These are phyloP conservation scores for Branchipolynoe longqiensis DNA, from an alignment of 2,888 invertebrate genomes.

Conservation along the genomic window DNA sequence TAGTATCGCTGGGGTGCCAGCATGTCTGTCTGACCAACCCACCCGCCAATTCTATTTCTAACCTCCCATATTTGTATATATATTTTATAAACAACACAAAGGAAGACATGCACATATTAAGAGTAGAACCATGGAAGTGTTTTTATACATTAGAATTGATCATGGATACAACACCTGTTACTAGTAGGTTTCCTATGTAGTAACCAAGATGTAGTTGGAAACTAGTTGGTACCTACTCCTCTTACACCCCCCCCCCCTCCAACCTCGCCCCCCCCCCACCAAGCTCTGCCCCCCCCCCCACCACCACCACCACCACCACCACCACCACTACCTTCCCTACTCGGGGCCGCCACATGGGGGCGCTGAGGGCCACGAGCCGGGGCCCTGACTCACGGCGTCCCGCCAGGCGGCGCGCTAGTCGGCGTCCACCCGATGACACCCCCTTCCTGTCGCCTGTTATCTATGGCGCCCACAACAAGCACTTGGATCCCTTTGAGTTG, in stretches of 20 bases:
- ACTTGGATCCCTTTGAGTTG: slow-evolving; percentile 39
- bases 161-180: too few relatives aligned
- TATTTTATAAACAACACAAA: too few relatives aligned
- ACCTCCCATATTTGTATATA: too few relatives aligned
- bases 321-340: neutral
- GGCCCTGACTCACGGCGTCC: slow-evolving; percentile 24
- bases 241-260: neutral
- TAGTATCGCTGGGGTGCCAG: too few relatives aligned
- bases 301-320: neutral
- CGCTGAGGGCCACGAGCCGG: slow-evolving; percentile 15
- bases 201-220: neutral
- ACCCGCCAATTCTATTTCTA: too few relatives aligned
- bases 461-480: slow-evolving; percentile 10
- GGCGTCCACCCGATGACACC: slow-evolving; percentile 32
- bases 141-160: too few relatives aligned
- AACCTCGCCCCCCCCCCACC: neutral
- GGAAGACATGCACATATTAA: too few relatives aligned
- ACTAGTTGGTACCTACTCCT: neutral
- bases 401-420: slow-evolving; percentile 26
- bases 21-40: too few relatives aligned
- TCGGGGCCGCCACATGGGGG: neutral
- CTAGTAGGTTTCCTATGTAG: too few relatives aligned
- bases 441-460: slow-evolving; percentile 53
- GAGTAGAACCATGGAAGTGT: too few relatives aligned
- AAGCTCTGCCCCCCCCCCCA: neutral